phyloP scores from a whole-genome alignment of 2,888 invertebrate genomes.

The Catocala sponsa region DNA sequence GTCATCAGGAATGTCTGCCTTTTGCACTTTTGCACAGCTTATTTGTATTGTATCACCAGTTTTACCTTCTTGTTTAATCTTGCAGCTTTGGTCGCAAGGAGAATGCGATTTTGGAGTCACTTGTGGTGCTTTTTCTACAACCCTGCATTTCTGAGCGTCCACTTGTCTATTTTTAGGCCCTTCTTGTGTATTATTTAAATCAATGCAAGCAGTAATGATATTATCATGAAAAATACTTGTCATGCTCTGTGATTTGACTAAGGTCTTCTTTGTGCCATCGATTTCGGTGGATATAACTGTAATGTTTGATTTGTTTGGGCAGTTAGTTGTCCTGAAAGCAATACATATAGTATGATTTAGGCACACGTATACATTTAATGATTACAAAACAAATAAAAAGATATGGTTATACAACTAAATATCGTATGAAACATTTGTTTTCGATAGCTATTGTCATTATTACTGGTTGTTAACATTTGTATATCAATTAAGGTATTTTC shows the following conservation, averaged over 20 bases:
- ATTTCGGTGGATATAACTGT: conserved; percentile 31
- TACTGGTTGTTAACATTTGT: too few species aligned
- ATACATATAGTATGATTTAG: neutral
- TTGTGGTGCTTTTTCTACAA: too few species aligned
- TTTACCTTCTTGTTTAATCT: neutral
- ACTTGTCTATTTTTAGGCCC: neutral
- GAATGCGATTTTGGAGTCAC: too few species aligned
- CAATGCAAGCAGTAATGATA: conserved; percentile 24
- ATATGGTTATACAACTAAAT: too few species aligned
- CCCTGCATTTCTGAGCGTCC: neutral
- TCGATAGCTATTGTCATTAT: too few species aligned
- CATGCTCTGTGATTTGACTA: conserved; percentile 54
- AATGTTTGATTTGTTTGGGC: conserved; percentile 37
- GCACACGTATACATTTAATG: too few species aligned
- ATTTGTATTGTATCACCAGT: conserved; percentile 4
- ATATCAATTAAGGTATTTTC: too few species aligned
- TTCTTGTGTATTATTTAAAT: conserved; percentile 11
- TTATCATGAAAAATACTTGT: conserved; percentile 44
- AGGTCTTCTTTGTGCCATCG: conserved; percentile 28
- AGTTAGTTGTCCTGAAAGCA: conserved; percentile 29
- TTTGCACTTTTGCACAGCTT: conserved; percentile 17
- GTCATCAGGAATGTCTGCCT: neutral
- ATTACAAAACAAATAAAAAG: too few species aligned
- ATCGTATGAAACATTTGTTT: too few species aligned
- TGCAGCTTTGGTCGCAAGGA: conserved; percentile 6